Percentiles rank a stretch among this genome's conserved stretches.
phyloP scores from a whole-genome alignment of 2,888 invertebrate genomes.

The Drosophila picticornis region DNA sequence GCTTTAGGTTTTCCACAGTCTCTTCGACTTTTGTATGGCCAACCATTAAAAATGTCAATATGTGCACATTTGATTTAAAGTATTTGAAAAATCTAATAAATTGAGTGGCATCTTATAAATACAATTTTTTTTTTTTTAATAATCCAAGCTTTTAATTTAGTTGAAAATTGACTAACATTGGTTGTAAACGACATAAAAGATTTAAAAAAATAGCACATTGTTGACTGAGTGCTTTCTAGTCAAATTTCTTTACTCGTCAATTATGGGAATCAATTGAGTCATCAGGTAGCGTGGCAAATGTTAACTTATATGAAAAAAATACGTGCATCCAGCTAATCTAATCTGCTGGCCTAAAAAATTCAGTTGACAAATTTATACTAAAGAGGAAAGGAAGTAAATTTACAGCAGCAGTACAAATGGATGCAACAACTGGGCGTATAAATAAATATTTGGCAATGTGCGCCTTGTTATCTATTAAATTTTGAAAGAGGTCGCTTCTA shows the following conservation, averaged over 20 bases:
- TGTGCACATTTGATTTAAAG: constrained; percentile 5
- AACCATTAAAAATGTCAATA: constrained; percentile 14
- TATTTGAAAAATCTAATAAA: constrained; percentile 40
- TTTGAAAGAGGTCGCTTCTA: constrained; percentile 14
- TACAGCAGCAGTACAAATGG: neutral
- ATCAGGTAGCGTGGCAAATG: constrained; percentile 4
- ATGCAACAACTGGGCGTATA: neutral
- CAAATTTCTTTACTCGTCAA: neutral
- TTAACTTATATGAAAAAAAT: constrained; percentile 9
- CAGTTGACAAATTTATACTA: neutral
- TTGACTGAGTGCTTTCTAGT: neutral
- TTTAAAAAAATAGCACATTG: neutral
- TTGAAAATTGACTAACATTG: neutral
- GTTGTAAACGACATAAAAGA: neutral
- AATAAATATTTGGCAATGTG: neutral
- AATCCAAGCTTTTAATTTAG: neutral
- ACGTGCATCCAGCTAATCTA: constrained; percentile 12
- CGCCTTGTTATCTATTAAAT: constrained; percentile 11
- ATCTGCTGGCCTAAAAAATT: constrained; percentile 14
- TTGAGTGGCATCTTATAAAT: neutral
- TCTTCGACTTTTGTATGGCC: constrained; percentile 17
- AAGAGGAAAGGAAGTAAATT: neutral
- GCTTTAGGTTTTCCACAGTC: constrained; percentile 22
- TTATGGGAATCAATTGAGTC: constrained; percentile 12
- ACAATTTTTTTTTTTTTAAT: neutral